Base-by-base conservation (phyloP, 2,888 invertebrate species). In the Phania funesta region DNA sequence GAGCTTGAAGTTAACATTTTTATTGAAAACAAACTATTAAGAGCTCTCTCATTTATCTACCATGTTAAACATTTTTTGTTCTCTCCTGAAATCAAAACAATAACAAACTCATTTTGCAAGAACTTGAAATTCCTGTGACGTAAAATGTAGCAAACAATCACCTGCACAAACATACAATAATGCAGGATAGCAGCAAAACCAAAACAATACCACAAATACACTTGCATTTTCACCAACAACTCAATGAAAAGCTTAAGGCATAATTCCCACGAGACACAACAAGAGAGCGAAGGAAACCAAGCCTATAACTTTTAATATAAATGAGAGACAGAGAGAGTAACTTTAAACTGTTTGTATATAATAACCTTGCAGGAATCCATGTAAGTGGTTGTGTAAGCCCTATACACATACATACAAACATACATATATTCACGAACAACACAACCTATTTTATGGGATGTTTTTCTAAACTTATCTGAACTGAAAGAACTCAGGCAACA, bases 41-140 rank as follows among this genome's bases (percentile, higher is more conserved):
- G 13, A 16, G 9, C 44, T 29, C 44, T 60, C 46, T 32, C 64
- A 26, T 24, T 44, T 50, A 13, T 13, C 20, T 44, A 20, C 3
- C 16, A 24, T 13, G 13, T 54, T 24, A 22, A 16, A 7, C 3
- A 4, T 29, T 18, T 32, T 65, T 32, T 4, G 13, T 56, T 38
- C 16, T 26, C 32, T 54, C 24, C 6, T 16, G 32, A 41, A 22
- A 67, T 54, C 58, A 76, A 52, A 77, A 73, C 65, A 74, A 67
- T 35, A 73, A 83, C 56, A 46, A 80, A 65, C 54, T 32, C 44
- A 56, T 38, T 48, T 38, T 50, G 24, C 35, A 58, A 54, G 38
- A 67, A 48, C 50, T 54, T 67, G 68, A 62, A 80, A 77, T 80
- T 80, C 74, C 76, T 80, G 80, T 80, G 80, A 83, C 83, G 80